Conservation (phyloP, 2,797 vertebrate genomes). For the Buphagus erythrorhynchus region DNA sequence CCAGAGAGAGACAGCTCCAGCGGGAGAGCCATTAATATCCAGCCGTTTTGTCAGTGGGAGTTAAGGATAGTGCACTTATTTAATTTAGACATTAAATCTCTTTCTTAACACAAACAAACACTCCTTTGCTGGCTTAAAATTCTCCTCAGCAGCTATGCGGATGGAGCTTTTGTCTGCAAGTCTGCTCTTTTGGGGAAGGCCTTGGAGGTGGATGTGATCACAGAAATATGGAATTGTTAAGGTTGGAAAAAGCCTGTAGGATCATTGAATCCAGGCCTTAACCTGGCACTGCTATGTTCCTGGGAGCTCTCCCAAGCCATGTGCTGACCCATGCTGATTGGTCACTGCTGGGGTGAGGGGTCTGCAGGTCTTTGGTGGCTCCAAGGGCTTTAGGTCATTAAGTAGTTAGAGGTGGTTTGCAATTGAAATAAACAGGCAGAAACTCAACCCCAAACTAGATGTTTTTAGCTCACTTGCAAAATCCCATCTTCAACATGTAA, state of each 20-base stretch:
- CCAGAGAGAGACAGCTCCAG: neutral
- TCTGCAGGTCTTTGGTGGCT: neutral
- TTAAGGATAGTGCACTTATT: neutral
- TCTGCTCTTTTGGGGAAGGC: neutral
- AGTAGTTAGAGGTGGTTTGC: neutral
- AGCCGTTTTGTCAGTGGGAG: neutral
- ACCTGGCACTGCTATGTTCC: accelerated
- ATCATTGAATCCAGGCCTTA: accelerated
- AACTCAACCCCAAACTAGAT: neutral
- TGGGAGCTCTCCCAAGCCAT: neutral
- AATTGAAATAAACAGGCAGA: neutral
- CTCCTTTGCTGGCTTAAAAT: neutral
- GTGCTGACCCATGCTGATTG: accelerated
- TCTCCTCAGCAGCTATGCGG: neutral
- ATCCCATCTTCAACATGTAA: accelerated
- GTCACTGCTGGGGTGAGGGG: neutral
- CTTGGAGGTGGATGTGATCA: neutral
- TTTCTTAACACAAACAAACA: neutral
- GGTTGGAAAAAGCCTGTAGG: neutral
- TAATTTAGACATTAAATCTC: constrained; percentile 26
- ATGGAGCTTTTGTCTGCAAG: neutral
- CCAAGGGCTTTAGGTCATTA: neutral
- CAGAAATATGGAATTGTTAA: neutral
- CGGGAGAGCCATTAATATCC: neutral
- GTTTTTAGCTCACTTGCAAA: neutral